Conservation (phyloP, 35 echinoderm and acorn worm genomes). For the Strongylocentrotus purpuratus region DNA sequence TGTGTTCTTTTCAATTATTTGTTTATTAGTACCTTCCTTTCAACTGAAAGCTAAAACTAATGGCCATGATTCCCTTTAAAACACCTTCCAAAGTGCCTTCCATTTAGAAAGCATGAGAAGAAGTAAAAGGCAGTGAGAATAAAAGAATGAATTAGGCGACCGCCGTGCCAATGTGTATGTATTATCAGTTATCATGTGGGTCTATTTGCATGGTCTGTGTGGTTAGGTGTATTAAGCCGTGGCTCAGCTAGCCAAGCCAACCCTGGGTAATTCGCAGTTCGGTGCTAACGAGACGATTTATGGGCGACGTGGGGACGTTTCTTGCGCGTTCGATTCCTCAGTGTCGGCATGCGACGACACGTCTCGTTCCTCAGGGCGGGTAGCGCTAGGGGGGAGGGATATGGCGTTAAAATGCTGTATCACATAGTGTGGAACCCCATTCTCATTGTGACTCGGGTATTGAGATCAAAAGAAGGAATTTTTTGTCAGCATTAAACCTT, state of each 20-base stretch:
- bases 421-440: background rate
- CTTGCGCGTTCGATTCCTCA: background rate
- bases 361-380: slow-evolving; percentile 18
- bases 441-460: background rate
- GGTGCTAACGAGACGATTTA: slow-evolving; percentile 31
- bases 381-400: background rate
- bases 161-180: background rate
- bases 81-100: background rate
- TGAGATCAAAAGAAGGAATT: background rate
- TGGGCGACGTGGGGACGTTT: background rate
- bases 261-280: background rate
- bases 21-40: too few species aligned
- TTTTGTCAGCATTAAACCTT: background rate
- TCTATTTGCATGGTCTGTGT: slow-evolving; percentile 8
- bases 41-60: too few species aligned
- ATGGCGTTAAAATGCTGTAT: slow-evolving; percentile 15
- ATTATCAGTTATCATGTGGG: slow-evolving; percentile 13
- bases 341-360: slow-evolving; percentile 8
- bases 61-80: background rate
- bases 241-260: background rate
- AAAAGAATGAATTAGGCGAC: background rate
- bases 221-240: background rate
- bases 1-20: too few species aligned
- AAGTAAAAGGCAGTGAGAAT: background rate
- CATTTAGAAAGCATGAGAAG: background rate